Evolutionary conservation across 2,888 invertebrate species (phyloP), one percentile per base, ranked within the genome.

Genomic region (Pseudococcus longispinus): DNA sequence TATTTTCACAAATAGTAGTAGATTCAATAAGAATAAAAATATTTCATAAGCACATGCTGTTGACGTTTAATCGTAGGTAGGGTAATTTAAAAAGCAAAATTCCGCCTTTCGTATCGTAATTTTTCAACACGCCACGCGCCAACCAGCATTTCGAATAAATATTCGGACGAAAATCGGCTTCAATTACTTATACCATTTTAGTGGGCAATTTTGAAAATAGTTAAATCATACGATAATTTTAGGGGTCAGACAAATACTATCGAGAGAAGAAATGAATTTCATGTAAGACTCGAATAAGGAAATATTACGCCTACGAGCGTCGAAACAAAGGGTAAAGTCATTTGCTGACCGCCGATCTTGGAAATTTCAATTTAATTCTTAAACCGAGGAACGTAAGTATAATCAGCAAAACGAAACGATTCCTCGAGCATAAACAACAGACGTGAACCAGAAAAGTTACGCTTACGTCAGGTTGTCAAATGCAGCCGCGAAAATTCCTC

Each of bases 1-100:
- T 80, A n/a, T 80, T 80, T 42, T 80, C 42, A 15, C 77, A 42
- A 37, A 42, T 42, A 80, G 42, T 20, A 42, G 42, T 42, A 42
- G 42, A 42, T 80, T 11, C 42, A 80, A 80, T 80, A 80, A 80
- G 42, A 80, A 80, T 80, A 42, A 80, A 80, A 80, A 80, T 80
- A 80, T 80, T 80, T 80, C 77, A 80, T 80, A 37, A 80, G 42
- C 77, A 80, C 42, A 80, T 80, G 77, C 77, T 42, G 6, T 29
- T 80, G 77, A 80, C 42, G 13, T 80, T 80, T n/a, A 80, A 80
- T 42, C 77, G 77, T 3, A 32, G 23, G 18, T 2, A 60, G 23
- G 42, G 42, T 80, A 80, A 80, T 80, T 80, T 80, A n/a, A 20
- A 42, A n/a, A 80, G 23, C 37, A 42, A 80, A 80, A 80, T 80